Evolutionary conservation across 2,113 vertebrate species (phyloP), one percentile per base, ranked within the genome.

Genomic region (human (Homo sapiens)): DNA sequence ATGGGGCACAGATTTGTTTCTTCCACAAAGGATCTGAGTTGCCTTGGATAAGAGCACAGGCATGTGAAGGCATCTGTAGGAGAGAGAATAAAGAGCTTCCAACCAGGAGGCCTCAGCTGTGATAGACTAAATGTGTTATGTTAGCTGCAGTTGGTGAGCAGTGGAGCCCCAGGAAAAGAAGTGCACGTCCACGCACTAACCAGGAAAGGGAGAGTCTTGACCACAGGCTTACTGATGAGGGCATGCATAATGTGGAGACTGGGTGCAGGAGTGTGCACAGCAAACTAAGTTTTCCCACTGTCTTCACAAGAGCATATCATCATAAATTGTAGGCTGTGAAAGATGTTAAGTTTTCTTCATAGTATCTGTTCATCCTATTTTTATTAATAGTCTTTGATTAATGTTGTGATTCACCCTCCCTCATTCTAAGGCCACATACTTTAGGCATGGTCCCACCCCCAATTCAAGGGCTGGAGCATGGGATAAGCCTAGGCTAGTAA

Each of bases 221-320:
- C n/a, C 8, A 10, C 64, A 55, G 70, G 40, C 35, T 27, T 27
- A 35, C 43, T 75, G 76, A 25, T 30, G 35, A 30, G 17, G 43
- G 30, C 5, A 1, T 10, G 17, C 0, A 0, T 10, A 40, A 27
- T 2, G 22, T n/a, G 23, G 48, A 64, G 57, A 6, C 25, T 8
- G 32, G 35, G 10, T n/a, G 9, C 14, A 40, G 38, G 32, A 38
- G 11, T 5, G 0, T 14, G 27, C 8, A 11, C 66, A 48, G 76
- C 12, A 30, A 27, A 35, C 32, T 59, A 52, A 27, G 25, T 38
- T 27, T 75, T n/a, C 66, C 38, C 32, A 20, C 35, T 59, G 30
- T 17, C 5, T 11, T 61, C 35, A 48, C 70, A 38, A 61, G 20
- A 80, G 27, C 22, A 1, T 32, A 17, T 8, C 14, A 52, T 61